phyloP scores from a whole-genome alignment of 92 coral and sea anemone species.

The Scolanthus callimorphus region DNA sequence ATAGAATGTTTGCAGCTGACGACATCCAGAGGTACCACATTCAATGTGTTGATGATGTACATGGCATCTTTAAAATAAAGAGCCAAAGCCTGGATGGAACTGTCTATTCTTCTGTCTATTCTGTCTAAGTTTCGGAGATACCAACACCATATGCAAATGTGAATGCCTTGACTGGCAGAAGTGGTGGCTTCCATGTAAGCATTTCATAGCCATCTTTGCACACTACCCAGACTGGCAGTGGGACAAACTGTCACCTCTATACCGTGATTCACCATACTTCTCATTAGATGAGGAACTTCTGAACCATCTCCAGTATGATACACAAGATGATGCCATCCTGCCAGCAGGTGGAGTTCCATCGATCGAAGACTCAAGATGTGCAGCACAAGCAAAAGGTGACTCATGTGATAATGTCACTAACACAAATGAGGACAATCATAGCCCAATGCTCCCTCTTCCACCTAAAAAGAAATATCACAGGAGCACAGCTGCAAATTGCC shows the following conservation, averaged over 20 bases:
- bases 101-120: too few relatives aligned
- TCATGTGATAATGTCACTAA: background rate
- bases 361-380: background rate
- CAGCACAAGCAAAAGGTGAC: background rate
- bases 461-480: slow-evolving; percentile 3
- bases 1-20: slow-evolving; percentile 12
- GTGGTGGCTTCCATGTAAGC: slow-evolving; percentile 45
- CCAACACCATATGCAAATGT: slow-evolving; percentile 21
- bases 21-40: slow-evolving; percentile 15
- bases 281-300: slow-evolving; percentile 27
- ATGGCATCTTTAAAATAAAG: slow-evolving; percentile 15
- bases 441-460: slow-evolving; percentile 26
- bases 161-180: slow-evolving; percentile 38
- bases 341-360: background rate
- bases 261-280: slow-evolving; percentile 33
- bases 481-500: slow-evolving; percentile 26
- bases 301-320: slow-evolving; percentile 4
- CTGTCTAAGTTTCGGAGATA: slow-evolving; percentile 27
- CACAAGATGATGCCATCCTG: too few relatives aligned
- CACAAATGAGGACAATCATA: background rate
- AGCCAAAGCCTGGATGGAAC: slow-evolving; percentile 12
- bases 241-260: slow-evolving; percentile 10
- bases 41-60: slow-evolving; percentile 1
- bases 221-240: slow-evolving; percentile 42
- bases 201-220: slow-evolving; percentile 33